phyloP scores from a whole-genome alignment of 2,888 invertebrate species.

The Hypena proboscidalis region DNA sequence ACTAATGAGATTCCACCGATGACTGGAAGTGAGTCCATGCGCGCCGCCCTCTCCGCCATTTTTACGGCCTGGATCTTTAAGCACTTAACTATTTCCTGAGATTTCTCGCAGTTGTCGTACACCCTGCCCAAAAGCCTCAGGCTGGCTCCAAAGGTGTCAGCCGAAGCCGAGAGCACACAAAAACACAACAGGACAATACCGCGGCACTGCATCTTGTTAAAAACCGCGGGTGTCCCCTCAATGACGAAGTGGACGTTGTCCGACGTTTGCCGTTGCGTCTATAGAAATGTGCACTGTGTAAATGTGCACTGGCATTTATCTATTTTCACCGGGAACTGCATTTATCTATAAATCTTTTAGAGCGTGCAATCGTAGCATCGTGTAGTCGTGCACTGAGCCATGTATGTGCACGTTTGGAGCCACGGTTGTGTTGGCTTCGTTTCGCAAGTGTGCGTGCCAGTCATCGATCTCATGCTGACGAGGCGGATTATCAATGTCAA shows the following conservation, averaged over 20 bases:
- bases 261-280: conserved; percentile 65
- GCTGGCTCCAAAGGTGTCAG: conserved; percentile 73
- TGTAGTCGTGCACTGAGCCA: conserved; percentile 80
- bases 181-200: conserved; percentile 73
- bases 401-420: conserved; percentile 39
- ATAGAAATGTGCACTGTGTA: conserved; percentile 81
- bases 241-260: conserved; percentile 47
- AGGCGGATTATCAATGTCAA: conserved; percentile 63
- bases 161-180: conserved; percentile 63
- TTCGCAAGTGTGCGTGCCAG: conserved; percentile 53
- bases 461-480: conserved; percentile 54
- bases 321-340: conserved; percentile 85
- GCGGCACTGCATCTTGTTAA: conserved; percentile 75
- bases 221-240: conserved; percentile 73
- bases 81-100: conserved; percentile 88
- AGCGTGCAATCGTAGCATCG: conserved; percentile 85
- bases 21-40: conserved; percentile 86
- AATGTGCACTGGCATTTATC: conserved; percentile 83
- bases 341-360: conserved; percentile 86
- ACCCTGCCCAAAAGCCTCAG: conserved; percentile 81
- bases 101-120: conserved; percentile 87
- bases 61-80: conserved; percentile 89
- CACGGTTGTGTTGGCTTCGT: conserved; percentile 48
- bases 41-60: conserved; percentile 87
- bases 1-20: conserved; percentile 87